Evolutionary conservation across 2,888 invertebrate species (phyloP).

Genomic region (Carcina quercana): DNA sequence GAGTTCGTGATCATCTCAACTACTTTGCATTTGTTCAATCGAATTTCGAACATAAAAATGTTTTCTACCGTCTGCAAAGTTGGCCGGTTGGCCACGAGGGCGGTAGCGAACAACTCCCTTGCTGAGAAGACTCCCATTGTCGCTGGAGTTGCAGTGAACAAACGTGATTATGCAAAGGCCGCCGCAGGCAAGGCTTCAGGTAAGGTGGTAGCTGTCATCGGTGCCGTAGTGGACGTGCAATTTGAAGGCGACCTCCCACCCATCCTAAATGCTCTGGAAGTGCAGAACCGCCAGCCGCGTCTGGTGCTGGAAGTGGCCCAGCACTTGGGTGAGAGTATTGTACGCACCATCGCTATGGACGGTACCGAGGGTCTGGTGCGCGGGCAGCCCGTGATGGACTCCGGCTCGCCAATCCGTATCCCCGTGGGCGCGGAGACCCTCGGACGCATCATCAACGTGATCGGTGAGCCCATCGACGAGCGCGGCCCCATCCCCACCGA

Average conservation of each 20-base stretch:
- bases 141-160: slow-evolving; percentile 55
- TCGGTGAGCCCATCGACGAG: slow-evolving; percentile 91
- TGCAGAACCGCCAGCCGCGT: slow-evolving; percentile 85
- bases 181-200: slow-evolving; percentile 63
- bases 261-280: slow-evolving; percentile 96
- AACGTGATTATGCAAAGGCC: slow-evolving; percentile 61
- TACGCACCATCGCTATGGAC: slow-evolving; percentile 96
- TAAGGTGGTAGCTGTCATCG: slow-evolving; percentile 94
- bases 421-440: slow-evolving; percentile 93
- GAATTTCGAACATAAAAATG: slow-evolving; percentile 47
- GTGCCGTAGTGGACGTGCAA: slow-evolving; percentile 98
- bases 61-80: slow-evolving; percentile 69
- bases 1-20: slow-evolving; percentile 30
- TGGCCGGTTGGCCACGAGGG: slow-evolving; percentile 64
- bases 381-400: slow-evolving; percentile 87
- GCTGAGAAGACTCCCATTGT: slow-evolving; percentile 70
- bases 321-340: slow-evolving; percentile 93
- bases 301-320: slow-evolving; percentile 93
- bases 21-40: slow-evolving; percentile 39
- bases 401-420: slow-evolving; percentile 91
- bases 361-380: slow-evolving; percentile 94
- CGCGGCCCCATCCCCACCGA: slow-evolving; percentile 89
- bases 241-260: slow-evolving; percentile 94
- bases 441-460: slow-evolving; percentile 95
- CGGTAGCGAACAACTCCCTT: slow-evolving; percentile 62